Conservation (phyloP, 2,888 invertebrate species). For the Rotaria magnacalcarata region DNA sequence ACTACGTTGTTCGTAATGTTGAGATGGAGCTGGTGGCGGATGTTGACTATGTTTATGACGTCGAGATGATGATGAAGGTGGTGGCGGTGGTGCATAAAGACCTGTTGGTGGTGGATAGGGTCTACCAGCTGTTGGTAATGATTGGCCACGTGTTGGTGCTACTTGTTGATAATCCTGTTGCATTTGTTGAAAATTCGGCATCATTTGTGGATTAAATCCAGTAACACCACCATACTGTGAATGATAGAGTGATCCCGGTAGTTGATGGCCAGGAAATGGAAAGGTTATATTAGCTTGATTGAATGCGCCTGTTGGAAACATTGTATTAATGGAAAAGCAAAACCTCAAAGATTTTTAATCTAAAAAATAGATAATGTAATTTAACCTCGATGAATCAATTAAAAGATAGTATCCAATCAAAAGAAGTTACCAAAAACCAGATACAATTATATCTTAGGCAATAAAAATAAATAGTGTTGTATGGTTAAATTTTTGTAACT, state of each 20-base stretch:
- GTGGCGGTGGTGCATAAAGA: not conserved
- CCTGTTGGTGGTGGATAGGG: not conserved
- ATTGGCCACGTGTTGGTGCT: constrained; percentile 3
- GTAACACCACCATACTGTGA: not conserved
- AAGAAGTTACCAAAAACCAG: not conserved
- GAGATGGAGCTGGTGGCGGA: not conserved
- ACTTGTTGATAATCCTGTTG: no score
- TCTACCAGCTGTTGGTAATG: not conserved
- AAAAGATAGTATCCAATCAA: not conserved
- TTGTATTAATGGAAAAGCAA: not conserved
- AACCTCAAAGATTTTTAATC: not conserved
- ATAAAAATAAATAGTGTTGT: not conserved
- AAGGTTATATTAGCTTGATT: not conserved
- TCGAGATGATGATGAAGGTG: not conserved
- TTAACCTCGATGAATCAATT: not conserved
- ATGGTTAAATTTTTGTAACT: not conserved
- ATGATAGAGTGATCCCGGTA: not conserved
- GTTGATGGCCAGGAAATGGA: not conserved
- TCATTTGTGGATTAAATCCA: not conserved
- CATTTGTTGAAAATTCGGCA: not conserved
- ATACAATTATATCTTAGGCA: not conserved
- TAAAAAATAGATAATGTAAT: not conserved
- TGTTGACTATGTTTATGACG: not conserved
- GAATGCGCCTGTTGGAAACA: not conserved
- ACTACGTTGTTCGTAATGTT: not conserved